Base-by-base conservation (phyloP, 1,140 invertebrate species). In the Drosophila kohkoa region DNA sequence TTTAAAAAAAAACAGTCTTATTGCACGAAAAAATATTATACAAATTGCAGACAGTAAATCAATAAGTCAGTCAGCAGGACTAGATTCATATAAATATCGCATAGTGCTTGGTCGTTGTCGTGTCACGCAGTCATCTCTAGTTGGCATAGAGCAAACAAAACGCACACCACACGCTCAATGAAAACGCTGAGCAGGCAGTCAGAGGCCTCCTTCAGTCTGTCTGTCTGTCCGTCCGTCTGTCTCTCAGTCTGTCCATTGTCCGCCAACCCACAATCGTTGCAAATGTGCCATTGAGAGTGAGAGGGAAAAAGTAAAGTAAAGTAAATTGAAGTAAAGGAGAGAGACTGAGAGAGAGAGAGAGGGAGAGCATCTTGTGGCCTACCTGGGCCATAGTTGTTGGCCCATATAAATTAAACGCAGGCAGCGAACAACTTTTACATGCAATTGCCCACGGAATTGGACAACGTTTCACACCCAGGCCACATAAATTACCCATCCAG, bases 351-450 rank as follows among this genome's bases (percentile, higher is more conserved):
- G 41, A 13, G 41, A 43, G 41, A 2, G 41, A 43, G 11, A n/a
- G 38, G 6, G 38, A 41, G 41, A 43, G n/a, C 41, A 32, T 78
- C 54, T 66, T 78, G 55, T 49, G 74, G 66, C 32, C 58, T 75
- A 75, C 72, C 72, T 75, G 72, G 51, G 20, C 20, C 57, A 75
- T 49, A 32, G 71, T 68, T 68, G 65, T 70, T 83, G 81, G 78
- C 65, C 78, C 66, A 85, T 72, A 86, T 86, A 86, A 86, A 86
- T 86, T 87, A 86, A 82, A 87, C 75, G 82, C 82, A 85, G 82
- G 82, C 82, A 78, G 67, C 76, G 79, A 64, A 76, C 82, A 82
- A 86, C 82, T 86, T 82, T 86, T 86, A 86, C 82, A 87, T 86
- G 82, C 82, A 87, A 86, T 86, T 86, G 82, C 79, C 79, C 81